A percentile compares a stretch with the other conserved stretches of the same genome.
Evolutionary conservation across 1,140 invertebrate species (phyloP).

Genomic region (Lasioglossum baleicum): DNA sequence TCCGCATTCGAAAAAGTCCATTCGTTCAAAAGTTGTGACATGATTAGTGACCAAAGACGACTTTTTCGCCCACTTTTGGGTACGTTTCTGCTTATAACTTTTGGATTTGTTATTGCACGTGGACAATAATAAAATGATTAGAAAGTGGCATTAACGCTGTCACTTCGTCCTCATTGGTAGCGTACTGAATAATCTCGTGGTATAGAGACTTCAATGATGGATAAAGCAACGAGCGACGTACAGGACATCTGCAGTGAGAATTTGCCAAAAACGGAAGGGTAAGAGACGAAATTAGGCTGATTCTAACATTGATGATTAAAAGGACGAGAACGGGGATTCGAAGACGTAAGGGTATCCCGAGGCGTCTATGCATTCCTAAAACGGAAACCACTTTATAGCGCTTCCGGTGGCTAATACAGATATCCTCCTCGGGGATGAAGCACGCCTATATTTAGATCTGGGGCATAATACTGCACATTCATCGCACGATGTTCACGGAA

Average conservation of each 20-base stretch:
- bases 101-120: too few relatives aligned
- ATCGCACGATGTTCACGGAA: slow-evolving; percentile 45
- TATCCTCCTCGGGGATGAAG: slow-evolving; percentile 62
- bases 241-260: not conserved
- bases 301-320: not conserved
- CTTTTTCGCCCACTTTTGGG: too few relatives aligned
- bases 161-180: not conserved
- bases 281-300: not conserved
- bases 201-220: slow-evolving; percentile 9
- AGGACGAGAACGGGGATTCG: not conserved
- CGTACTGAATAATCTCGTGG: not conserved
- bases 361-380: slow-evolving; percentile 37
- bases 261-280: not conserved
- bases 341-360: not conserved
- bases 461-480: slow-evolving; percentile 55
- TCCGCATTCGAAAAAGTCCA: too few relatives aligned
- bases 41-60: too few relatives aligned
- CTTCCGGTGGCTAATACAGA: slow-evolving; percentile 64
- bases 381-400: slow-evolving; percentile 58
- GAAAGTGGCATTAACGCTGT: not conserved
- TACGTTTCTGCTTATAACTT: too few relatives aligned
- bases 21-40: too few relatives aligned
- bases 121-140: not conserved
- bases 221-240: not conserved
- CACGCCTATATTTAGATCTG: slow-evolving; percentile 60